phyloP scores from a whole-genome alignment of 2,888 invertebrate species.

The Lasioglossum malachurum region DNA sequence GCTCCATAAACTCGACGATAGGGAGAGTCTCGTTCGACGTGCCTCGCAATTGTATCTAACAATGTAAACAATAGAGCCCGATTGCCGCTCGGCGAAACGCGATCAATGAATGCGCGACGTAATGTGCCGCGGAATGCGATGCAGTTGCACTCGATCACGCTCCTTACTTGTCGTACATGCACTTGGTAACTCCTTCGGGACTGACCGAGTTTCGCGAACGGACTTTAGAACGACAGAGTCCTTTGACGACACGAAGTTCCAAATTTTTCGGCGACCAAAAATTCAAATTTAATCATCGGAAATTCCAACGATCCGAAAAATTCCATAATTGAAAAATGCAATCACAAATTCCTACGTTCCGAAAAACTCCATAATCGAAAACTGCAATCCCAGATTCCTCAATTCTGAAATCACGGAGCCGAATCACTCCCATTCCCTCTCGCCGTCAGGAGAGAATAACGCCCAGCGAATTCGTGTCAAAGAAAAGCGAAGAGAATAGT shows the following conservation, averaged over 20 bases:
- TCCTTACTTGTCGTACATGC: background rate
- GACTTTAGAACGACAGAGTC: background rate
- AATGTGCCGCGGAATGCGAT: background rate
- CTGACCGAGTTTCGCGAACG: background rate
- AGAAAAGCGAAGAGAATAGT: constrained; percentile 7
- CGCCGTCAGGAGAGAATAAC: background rate
- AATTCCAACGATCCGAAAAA: background rate
- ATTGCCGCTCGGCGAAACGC: constrained; percentile 14
- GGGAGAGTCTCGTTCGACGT: constrained; percentile 29
- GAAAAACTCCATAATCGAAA: background rate
- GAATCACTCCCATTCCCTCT: background rate
- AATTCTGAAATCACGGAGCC: background rate
- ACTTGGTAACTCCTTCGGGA: background rate
- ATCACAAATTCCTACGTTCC: background rate
- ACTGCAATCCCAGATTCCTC: background rate
- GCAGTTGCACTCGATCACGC: background rate
- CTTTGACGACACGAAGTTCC: background rate
- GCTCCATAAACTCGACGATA: constrained; percentile 17
- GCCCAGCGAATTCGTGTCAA: background rate
- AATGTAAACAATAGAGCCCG: constrained; percentile 27
- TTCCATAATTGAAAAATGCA: background rate
- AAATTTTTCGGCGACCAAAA: background rate
- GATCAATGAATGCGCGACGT: constrained; percentile 30
- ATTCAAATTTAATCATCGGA: background rate
- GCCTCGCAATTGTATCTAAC: constrained; percentile 19